Percentiles rank a stretch among this genome's conserved stretches.
phyloP scores from a whole-genome alignment of 2,797 vertebrate genomes.

The Moxostoma hubbsi region DNA sequence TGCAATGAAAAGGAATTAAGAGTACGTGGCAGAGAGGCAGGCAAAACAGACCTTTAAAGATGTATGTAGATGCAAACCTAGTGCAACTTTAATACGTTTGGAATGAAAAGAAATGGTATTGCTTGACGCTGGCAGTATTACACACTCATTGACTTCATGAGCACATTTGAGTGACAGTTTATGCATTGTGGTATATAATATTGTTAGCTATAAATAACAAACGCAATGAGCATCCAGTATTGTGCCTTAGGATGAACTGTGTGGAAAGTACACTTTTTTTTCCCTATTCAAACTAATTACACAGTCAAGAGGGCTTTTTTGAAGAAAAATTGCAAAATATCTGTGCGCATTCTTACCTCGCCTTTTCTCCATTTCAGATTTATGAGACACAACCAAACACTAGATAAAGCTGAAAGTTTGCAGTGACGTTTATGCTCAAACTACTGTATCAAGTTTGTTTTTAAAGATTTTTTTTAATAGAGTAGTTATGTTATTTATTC shows the following conservation, averaged over 20 bases:
- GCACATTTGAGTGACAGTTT: not conserved
- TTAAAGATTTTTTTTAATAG: conserved; percentile 18
- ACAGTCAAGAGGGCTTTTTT: not conserved
- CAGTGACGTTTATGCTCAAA: not conserved
- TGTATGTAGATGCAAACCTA: not conserved
- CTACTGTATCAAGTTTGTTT: not conserved
- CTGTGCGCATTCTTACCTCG: not conserved
- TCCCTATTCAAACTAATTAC: not conserved
- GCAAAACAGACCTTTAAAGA: not conserved
- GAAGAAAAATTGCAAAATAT: not conserved
- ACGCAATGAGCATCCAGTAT: conserved; percentile 1
- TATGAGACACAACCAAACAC: conserved; percentile 22
- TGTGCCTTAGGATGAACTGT: not conserved
- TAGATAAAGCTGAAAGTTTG: conserved; percentile 62
- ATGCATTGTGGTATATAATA: not conserved
- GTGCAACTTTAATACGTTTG: not conserved
- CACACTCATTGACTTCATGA: conserved; percentile 28
- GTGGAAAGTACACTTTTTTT: not conserved
- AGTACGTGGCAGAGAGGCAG: not conserved
- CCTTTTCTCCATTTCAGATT: conserved; percentile 4
- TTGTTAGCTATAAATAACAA: conserved; percentile 24
- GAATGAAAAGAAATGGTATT: not conserved
- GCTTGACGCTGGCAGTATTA: not conserved
- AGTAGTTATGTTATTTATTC: conserved; percentile 21
- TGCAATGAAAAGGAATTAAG: not conserved